Percentiles rank a stretch among this genome's conserved stretches.
These are phyloP conservation scores for Phymastichus coffea DNA, from an alignment of 1,140 invertebrate species.

Conservation along the genomic window DNA sequence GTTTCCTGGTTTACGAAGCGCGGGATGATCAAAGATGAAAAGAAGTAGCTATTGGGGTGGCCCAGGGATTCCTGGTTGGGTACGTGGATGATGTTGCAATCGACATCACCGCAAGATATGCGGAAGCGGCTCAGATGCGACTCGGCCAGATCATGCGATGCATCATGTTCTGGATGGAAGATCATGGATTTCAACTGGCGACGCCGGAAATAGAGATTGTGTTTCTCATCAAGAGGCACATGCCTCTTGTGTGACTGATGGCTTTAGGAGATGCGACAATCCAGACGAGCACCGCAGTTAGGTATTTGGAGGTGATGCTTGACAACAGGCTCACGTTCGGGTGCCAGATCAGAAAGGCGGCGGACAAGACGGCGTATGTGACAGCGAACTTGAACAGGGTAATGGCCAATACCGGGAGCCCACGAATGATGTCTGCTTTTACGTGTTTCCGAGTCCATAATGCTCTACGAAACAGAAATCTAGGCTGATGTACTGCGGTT, in stretches of 20 bases:
- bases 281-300: slow-evolving; percentile 3
- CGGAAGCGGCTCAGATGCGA: slow-evolving; percentile 15
- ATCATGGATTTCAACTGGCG: slow-evolving; percentile 28
- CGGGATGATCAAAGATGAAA: no score
- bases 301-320: slow-evolving; percentile 32
- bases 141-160: slow-evolving; percentile 17
- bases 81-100: slow-evolving; percentile 26
- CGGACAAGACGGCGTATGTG: slow-evolving; percentile 20
- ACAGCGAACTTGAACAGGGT: slow-evolving; percentile 21
- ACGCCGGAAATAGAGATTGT: slow-evolving; percentile 30
- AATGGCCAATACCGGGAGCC: slow-evolving; percentile 30
- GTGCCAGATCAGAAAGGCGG: slow-evolving; percentile 21
- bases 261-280: no score
- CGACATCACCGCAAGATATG: slow-evolving; percentile 24
- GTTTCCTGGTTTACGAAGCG: no score
- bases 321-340: slow-evolving; percentile 26
- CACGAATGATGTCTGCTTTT: slow-evolving; percentile 27
- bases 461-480: slow-evolving; percentile 30
- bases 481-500: slow-evolving; percentile 1
- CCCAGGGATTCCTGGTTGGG: no score
- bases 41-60: no score
- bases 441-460: slow-evolving; percentile 17
- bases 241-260: neutral
- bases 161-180: slow-evolving; percentile 24
- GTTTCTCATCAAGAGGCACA: slow-evolving; percentile 18